phyloP scores from a whole-genome alignment of 1,140 invertebrate species.

The Rhyacophila brunnea region DNA sequence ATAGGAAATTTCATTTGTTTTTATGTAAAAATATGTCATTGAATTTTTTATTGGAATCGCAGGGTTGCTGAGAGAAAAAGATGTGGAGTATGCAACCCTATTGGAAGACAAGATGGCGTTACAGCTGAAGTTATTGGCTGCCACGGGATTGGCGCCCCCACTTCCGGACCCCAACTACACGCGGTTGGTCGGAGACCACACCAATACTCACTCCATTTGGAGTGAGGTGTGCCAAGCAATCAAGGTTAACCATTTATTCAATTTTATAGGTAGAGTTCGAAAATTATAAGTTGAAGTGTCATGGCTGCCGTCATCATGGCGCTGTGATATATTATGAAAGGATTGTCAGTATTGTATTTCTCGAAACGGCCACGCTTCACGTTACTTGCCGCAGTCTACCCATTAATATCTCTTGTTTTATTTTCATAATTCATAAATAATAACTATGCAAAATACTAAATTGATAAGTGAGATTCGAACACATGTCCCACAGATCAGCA shows the following conservation, averaged over 20 bases:
- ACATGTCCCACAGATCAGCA: too few species aligned
- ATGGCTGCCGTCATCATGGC: too few species aligned
- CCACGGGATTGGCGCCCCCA: constrained; percentile 26
- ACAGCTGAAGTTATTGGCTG: constrained; percentile 73
- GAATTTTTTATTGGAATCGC: neutral
- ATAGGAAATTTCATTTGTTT: too few species aligned
- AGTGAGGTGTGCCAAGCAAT: constrained; percentile 69
- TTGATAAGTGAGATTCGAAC: too few species aligned
- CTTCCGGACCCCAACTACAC: constrained; percentile 47
- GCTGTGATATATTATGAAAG: too few species aligned
- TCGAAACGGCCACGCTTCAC: too few species aligned
- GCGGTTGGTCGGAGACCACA: constrained; percentile 42
- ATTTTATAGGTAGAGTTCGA: neutral
- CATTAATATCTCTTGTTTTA: too few species aligned
- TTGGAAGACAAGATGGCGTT: constrained; percentile 87
- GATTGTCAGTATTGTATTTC: too few species aligned
- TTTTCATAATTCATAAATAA: too few species aligned
- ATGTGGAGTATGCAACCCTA: constrained; percentile 78
- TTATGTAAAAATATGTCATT: neutral
- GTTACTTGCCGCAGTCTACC: too few species aligned
- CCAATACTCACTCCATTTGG: constrained; percentile 65
- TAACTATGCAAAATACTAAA: too few species aligned
- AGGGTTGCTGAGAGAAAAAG: constrained; percentile 71
- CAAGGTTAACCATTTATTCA: constrained; percentile 50
- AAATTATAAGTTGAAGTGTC: too few species aligned